Percentiles rank a stretch among this genome's conserved stretches.
phyloP scores from a whole-genome alignment of 2,113 vertebrate genomes.

The Eubucco bourcierii region DNA sequence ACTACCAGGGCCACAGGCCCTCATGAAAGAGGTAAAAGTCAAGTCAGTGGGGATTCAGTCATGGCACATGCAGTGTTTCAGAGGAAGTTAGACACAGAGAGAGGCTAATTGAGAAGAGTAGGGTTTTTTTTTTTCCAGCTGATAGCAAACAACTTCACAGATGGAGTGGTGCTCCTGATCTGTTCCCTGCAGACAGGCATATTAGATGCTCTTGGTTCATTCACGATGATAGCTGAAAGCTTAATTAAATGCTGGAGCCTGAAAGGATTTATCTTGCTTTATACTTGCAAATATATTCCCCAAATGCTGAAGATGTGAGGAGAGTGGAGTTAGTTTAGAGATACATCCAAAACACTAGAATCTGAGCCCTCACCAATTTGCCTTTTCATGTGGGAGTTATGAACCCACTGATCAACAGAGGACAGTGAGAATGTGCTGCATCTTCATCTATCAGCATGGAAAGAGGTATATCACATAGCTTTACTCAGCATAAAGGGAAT shows the following conservation, averaged over 20 bases:
- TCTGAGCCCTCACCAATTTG: neutral
- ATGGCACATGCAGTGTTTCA: constrained; percentile 19
- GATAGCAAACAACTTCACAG: constrained; percentile 51
- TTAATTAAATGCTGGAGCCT: constrained; percentile 64
- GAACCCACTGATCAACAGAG: neutral
- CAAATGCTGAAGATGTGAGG: constrained; percentile 18
- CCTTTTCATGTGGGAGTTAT: neutral
- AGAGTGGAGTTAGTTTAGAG: neutral
- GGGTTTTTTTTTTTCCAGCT: constrained; percentile 55
- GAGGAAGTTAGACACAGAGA: constrained; percentile 37
- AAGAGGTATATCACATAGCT: neutral
- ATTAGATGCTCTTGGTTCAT: constrained; percentile 53
- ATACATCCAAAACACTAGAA: neutral
- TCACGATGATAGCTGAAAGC: constrained; percentile 65
- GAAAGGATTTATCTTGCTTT: constrained; percentile 56
- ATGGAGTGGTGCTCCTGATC: constrained; percentile 54
- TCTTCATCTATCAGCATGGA: neutral
- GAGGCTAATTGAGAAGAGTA: constrained; percentile 43
- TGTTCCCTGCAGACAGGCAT: constrained; percentile 46
- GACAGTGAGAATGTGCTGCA: neutral
- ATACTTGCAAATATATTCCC: constrained; percentile 55
- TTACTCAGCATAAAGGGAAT: constrained; percentile 15
- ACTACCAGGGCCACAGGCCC: neutral
- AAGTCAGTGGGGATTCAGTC: constrained; percentile 21
- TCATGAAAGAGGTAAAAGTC: neutral